These are phyloP conservation scores for Lasioglossum calceatum DNA, from an alignment of 2,888 invertebrate genomes.

Conservation along the genomic window DNA sequence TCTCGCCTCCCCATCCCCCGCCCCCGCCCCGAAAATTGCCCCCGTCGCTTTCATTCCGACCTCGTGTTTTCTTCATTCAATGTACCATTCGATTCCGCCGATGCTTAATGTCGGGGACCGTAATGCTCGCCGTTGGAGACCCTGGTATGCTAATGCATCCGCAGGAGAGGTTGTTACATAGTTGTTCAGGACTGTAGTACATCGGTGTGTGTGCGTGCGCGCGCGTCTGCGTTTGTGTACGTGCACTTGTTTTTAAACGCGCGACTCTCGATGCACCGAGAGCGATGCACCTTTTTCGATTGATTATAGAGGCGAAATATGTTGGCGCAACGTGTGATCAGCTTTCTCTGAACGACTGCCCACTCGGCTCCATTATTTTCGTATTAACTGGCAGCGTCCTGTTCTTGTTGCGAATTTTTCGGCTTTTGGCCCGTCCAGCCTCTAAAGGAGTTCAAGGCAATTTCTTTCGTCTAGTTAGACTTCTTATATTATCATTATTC, in stretches of 20 bases:
- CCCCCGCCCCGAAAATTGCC: neutral
- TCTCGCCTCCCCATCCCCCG: neutral
- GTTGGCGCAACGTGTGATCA: neutral
- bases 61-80: slow-evolving; percentile 17
- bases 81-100: neutral
- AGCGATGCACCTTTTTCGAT: neutral
- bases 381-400: neutral
- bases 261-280: slow-evolving; percentile 8
- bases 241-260: neutral
- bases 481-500: neutral
- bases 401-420: neutral
- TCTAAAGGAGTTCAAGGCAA: neutral
- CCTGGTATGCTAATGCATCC: neutral
- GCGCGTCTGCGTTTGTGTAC: neutral
- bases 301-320: neutral
- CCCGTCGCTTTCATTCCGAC: slow-evolving; percentile 22
- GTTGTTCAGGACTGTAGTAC: neutral
- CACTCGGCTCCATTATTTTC: slow-evolving; percentile 3
- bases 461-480: neutral
- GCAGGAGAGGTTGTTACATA: neutral
- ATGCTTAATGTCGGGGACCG: neutral
- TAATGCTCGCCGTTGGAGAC: neutral
- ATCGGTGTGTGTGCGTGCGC: neutral
- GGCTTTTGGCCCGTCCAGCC: neutral
- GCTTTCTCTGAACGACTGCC: neutral